Percentiles rank a stretch among this genome's conserved stretches.
These are phyloP conservation scores for Gila orcuttii DNA, from an alignment of 2,113 vertebrate genomes.

Conservation along the genomic window DNA sequence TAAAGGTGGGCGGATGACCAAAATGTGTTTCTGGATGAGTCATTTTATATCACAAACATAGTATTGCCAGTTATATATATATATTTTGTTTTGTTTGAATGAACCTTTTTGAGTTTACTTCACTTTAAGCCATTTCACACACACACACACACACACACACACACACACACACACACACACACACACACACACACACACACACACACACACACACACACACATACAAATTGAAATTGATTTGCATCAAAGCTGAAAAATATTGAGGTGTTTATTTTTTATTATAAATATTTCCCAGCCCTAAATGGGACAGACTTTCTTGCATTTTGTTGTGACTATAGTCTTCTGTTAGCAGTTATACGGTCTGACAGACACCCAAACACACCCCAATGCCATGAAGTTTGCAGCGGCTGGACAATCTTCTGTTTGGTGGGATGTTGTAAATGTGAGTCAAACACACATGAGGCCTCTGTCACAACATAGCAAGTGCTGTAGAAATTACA, in stretches of 20 bases:
- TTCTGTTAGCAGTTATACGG: not conserved
- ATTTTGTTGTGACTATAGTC: not conserved
- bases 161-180: not conserved
- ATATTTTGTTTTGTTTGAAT: not conserved
- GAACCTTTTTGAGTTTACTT: not conserved
- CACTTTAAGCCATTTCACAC: not conserved
- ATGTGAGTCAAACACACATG: not conserved
- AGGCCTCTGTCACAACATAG: not conserved
- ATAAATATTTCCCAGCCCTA: not conserved
- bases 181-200: not conserved
- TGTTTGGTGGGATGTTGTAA: not conserved
- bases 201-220: not conserved
- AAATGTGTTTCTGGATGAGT: not conserved
- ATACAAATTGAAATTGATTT: not conserved
- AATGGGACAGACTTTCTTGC: not conserved
- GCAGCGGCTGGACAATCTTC: not conserved
- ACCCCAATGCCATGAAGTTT: not conserved
- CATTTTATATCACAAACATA: not conserved
- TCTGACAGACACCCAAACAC: not conserved
- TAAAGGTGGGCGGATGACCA: not conserved
- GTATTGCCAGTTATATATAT: not conserved
- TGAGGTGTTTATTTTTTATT: too few species aligned
- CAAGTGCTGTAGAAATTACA: not conserved
- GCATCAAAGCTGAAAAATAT: not conserved
- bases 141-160: not conserved